Conservation (phyloP, 2,888 invertebrate species). For the Agrochola lota region DNA sequence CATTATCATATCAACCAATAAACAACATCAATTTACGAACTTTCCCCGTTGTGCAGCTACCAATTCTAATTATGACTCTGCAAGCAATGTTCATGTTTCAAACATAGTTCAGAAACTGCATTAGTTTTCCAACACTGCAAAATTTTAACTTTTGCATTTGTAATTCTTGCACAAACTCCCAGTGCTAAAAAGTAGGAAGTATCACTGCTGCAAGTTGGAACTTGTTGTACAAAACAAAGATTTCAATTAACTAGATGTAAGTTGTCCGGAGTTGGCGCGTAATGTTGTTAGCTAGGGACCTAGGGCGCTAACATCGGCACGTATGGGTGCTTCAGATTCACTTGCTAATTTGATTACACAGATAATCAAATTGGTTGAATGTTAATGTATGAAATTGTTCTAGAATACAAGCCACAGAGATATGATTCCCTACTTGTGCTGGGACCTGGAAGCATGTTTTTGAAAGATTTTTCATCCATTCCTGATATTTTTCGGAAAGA, state of each 20-base stretch:
- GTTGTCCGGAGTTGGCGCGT: conserved; percentile 13
- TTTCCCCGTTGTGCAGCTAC: neutral
- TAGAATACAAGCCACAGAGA: too few relatives aligned
- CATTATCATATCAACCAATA: too few relatives aligned
- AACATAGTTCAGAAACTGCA: conserved; percentile 6
- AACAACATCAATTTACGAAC: neutral
- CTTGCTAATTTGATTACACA: conserved; percentile 9
- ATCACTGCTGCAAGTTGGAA: conserved; percentile 25
- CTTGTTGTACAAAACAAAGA: conserved; percentile 47
- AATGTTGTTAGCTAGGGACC: neutral
- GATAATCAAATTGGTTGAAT: too few relatives aligned
- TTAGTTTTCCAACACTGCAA: neutral
- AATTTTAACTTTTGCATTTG: conserved; percentile 11
- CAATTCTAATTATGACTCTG: neutral
- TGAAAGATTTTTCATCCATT: too few relatives aligned
- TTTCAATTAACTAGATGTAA: conserved; percentile 35
- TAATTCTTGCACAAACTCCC: conserved; percentile 37
- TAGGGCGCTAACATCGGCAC: neutral
- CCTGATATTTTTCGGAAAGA: too few relatives aligned
- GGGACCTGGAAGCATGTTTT: too few relatives aligned
- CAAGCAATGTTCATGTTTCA: neutral
- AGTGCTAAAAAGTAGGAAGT: conserved; percentile 18
- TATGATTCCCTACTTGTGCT: too few relatives aligned
- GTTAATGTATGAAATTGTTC: too few relatives aligned
- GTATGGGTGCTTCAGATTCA: neutral